Evolutionary conservation across 2,797 vertebrate genomes (phyloP), one percentile per base, ranked within the genome.

Genomic region (Tinamus major): DNA sequence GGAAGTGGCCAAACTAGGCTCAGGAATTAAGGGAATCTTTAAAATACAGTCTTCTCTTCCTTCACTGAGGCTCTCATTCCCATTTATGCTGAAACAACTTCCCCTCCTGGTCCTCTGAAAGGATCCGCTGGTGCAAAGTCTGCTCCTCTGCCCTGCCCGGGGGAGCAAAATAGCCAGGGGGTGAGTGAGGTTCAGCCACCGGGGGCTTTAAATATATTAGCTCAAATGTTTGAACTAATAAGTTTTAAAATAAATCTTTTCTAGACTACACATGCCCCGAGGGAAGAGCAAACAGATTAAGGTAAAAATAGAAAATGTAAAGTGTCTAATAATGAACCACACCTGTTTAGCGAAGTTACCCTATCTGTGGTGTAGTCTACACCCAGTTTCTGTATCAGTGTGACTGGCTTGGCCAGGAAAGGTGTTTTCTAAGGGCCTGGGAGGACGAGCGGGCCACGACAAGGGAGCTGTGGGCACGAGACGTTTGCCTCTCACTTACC

Each of bases 241-340:
- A 87, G 65, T 95, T 95, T 93, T 89, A 96, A 95, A 96, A 96
- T 95, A 95, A 95, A 96, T 95, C 89, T 96, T 95, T 95, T 96
- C 91, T 93, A 96, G 92, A 95, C 96, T 95, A 93, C 75, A 89
- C 76, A 92, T 86, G 80, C 94, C 95, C 94, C 27, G 89, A 89
- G 92, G 91, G 89, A 95, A 95, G 87, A 95, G 74, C 48, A 74
- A 84, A 94, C 61, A 94, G 93, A 95, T 95, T 95, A 95, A 95
- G 94, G 92, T 95, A 96, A 94, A 96, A 96, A 95, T 91, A 96
- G 96, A 95, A 95, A 95, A 80, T 80, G 86, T 44, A 71, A 94
- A 95, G 90, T 89, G 80, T 85, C 83, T 93, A 95, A 90, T 94
- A 94, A 90, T 85, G 93, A 95, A 76, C 89, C 94, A 93, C 94